Conservation (phyloP, 2,113 vertebrate genomes). For the Copsychus sechellarum region DNA sequence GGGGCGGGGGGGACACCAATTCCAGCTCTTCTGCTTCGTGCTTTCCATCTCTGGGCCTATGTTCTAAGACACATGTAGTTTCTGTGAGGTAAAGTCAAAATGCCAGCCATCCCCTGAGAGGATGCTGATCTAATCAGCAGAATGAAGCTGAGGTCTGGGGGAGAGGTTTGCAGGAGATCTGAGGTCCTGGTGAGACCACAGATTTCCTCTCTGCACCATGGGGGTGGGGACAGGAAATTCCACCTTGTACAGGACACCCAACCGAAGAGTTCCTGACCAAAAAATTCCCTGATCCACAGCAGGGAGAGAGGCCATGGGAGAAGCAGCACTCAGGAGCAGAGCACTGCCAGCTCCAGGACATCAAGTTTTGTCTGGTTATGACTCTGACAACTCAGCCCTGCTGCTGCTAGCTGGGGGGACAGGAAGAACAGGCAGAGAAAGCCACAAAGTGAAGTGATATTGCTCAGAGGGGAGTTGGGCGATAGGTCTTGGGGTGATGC, state of each 20-base stretch:
- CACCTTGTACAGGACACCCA: rapidly evolving
- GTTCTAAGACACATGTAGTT: background rate
- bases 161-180: background rate
- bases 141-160: background rate
- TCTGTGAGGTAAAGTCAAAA: background rate
- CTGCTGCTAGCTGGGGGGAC: background rate
- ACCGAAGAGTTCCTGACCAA: rapidly evolving
- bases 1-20: background rate
- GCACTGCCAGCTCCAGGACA: background rate
- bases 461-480: background rate
- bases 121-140: background rate
- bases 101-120: background rate
- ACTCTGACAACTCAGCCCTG: background rate
- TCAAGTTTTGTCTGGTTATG: background rate
- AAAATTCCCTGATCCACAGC: background rate
- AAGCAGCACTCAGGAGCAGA: background rate
- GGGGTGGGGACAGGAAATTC: background rate
- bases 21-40: background rate
- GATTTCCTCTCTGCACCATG: background rate
- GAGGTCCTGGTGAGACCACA: background rate
- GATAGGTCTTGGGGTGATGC: background rate
- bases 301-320: background rate
- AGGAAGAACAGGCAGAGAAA: background rate
- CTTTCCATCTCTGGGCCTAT: background rate
- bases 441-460: background rate